phyloP scores from a whole-genome alignment of 2,888 invertebrate genomes.

The Schrankia costaestrigalis region DNA sequence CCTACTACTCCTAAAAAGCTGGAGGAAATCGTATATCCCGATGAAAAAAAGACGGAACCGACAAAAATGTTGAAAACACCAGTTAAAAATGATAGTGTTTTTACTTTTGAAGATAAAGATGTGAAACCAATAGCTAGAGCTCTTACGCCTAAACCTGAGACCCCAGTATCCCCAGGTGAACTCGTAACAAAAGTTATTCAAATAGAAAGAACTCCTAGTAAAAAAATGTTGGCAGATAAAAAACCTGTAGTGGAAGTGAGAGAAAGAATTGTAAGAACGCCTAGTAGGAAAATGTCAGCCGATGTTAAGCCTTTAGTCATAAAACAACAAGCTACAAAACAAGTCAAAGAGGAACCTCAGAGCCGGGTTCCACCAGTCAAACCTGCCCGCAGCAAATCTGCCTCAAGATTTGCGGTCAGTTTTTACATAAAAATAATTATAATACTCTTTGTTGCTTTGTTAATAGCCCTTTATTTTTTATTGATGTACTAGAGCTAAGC shows the following conservation, averaged over 20 bases:
- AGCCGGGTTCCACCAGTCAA: slow-evolving; percentile 66
- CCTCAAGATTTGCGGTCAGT: slow-evolving; percentile 77
- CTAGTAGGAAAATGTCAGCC: slow-evolving; percentile 58
- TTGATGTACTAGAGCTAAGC: slow-evolving; percentile 42
- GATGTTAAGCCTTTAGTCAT: slow-evolving; percentile 53
- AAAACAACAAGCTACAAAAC: slow-evolving; percentile 43
- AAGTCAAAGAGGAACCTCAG: slow-evolving; percentile 52
- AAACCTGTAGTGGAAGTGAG: slow-evolving; percentile 67
- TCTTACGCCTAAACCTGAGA: slow-evolving; percentile 41
- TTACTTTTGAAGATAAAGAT: slow-evolving; percentile 59
- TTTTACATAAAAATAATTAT: slow-evolving; percentile 64
- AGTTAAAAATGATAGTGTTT: slow-evolving; percentile 51
- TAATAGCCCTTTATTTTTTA: slow-evolving; percentile 66
- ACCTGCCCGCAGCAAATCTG: slow-evolving; percentile 75
- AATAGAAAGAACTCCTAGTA: slow-evolving; percentile 70
- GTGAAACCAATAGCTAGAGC: slow-evolving; percentile 39
- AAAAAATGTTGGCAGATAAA: slow-evolving; percentile 56
- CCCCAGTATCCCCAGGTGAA: slow-evolving; percentile 49
- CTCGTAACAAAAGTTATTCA: slow-evolving; percentile 71
- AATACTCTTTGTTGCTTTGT: slow-evolving; percentile 62
- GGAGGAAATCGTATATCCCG: slow-evolving; percentile 58
- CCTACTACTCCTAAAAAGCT: slow-evolving; percentile 63
- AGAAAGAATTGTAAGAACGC: slow-evolving; percentile 69
- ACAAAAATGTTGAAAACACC: slow-evolving; percentile 46
- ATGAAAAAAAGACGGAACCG: slow-evolving; percentile 49